These are phyloP conservation scores for Conus canariensis DNA, from an alignment of 2,888 invertebrate species.

Conservation along the genomic window DNA sequence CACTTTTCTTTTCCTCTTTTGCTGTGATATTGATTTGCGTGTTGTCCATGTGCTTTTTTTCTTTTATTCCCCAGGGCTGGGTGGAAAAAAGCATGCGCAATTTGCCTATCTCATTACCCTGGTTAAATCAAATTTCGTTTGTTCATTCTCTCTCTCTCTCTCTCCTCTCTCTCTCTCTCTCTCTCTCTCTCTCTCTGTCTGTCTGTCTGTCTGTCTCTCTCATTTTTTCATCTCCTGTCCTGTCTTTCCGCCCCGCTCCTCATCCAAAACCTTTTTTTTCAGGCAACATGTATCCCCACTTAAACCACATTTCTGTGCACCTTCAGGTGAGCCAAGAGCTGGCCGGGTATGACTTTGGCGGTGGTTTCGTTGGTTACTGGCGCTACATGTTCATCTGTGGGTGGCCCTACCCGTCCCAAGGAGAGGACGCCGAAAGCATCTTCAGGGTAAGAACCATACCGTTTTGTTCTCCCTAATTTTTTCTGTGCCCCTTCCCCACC, in stretches of 20 bases:
- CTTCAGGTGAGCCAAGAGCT: conserved; percentile 40
- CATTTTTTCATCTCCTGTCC: too few relatives aligned
- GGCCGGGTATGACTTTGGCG: conserved; percentile 28
- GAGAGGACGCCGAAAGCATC: conserved; percentile 36
- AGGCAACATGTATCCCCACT: too few relatives aligned
- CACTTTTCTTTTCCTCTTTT: too few relatives aligned
- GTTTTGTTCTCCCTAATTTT: neutral
- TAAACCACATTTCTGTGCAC: neutral
- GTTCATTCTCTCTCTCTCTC: neutral
- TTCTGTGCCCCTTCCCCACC: neutral
- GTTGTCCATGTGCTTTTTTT: too few relatives aligned
- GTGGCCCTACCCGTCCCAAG: conserved; percentile 40
- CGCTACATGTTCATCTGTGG: conserved; percentile 46
- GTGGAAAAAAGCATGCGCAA: too few relatives aligned
- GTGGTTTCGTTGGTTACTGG: conserved; percentile 31
- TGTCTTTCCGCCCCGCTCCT: too few relatives aligned
- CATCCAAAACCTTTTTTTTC: too few relatives aligned
- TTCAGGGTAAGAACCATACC: conserved; percentile 16
- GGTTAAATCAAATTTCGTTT: too few relatives aligned
- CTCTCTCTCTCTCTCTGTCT: neutral
- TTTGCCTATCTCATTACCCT: too few relatives aligned
- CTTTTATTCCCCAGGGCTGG: too few relatives aligned
- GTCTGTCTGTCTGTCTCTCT: too few relatives aligned
- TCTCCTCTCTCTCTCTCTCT: neutral
- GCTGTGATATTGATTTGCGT: too few relatives aligned